A percentile compares a stretch with the other conserved stretches of the same genome.
These are phyloP conservation scores for Arbacia lixula DNA, from an alignment of 53 echinoderm and acorn worm species.

Conservation along the genomic window DNA sequence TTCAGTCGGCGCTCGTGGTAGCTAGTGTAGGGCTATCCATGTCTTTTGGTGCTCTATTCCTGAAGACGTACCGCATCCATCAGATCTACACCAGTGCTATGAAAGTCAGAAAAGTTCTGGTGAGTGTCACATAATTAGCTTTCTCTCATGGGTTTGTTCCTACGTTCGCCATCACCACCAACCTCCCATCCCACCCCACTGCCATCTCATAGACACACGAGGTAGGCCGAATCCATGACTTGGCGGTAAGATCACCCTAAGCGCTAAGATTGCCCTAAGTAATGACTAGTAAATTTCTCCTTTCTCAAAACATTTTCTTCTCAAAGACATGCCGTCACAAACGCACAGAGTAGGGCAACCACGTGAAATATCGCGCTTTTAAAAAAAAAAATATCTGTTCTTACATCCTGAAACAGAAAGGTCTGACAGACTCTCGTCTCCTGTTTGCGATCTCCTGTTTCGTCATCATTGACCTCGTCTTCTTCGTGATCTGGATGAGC, in stretches of 20 bases:
- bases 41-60: constrained; percentile 77
- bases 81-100: constrained; percentile 74
- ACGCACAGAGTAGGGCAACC: too few relatives aligned
- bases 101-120: constrained; percentile 69
- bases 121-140: not conserved
- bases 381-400: too few relatives aligned
- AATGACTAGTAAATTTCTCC: too few relatives aligned
- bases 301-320: too few relatives aligned
- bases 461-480: constrained; percentile 38
- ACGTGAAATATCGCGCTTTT: too few relatives aligned
- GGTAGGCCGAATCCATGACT: too few relatives aligned
- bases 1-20: constrained; percentile 34
- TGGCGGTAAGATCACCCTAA: too few relatives aligned
- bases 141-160: not conserved
- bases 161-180: too few relatives aligned
- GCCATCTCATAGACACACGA: too few relatives aligned
- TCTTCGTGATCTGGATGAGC: constrained; percentile 46
- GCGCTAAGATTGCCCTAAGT: too few relatives aligned
- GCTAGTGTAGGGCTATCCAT: constrained; percentile 62
- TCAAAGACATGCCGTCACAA: too few relatives aligned
- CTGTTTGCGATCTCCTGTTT: constrained; percentile 48
- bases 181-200: too few relatives aligned
- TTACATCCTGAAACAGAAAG: not conserved
- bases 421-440: constrained; percentile 28
- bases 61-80: constrained; percentile 77